Evolutionary conservation across 2,797 vertebrate genomes (phyloP).

Genomic region (Nasua narica): DNA sequence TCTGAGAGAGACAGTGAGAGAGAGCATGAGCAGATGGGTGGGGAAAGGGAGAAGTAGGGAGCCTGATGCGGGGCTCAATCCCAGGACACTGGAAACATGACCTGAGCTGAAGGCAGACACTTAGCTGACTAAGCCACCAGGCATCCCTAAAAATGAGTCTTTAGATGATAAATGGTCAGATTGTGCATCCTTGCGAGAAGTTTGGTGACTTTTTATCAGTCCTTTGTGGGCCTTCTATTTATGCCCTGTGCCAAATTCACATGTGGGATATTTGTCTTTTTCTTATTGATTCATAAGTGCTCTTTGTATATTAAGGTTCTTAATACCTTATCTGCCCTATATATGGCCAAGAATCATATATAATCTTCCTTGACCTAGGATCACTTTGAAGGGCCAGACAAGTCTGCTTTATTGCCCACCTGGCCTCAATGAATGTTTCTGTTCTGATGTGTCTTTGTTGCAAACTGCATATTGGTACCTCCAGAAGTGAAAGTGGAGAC

Average conservation of each 20-base stretch:
- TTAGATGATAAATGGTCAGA: neutral
- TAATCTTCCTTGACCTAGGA: neutral
- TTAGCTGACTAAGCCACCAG: too few species aligned
- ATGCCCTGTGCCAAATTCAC: neutral
- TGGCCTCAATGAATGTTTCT: neutral
- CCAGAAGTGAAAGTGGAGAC: neutral
- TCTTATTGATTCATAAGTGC: neutral
- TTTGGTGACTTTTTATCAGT: neutral
- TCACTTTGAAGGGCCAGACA: neutral
- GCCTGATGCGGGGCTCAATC: neutral
- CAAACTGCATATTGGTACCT: neutral
- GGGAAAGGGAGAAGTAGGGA: too few species aligned
- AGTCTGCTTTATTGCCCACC: neutral
- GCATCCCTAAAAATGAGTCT: neutral
- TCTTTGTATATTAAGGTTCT: slow-evolving; percentile 18
- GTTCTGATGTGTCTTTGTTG: neutral
- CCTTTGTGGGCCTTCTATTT: neutral
- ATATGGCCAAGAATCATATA: neutral
- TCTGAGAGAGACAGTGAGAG: neutral
- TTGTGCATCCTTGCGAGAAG: neutral
- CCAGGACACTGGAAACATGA: neutral
- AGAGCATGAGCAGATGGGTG: neutral
- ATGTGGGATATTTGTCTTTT: neutral
- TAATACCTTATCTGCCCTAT: neutral
- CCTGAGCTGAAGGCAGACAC: too few species aligned